Conservation (phyloP, 2,113 vertebrate genomes). For the Gavialis gangeticus region DNA sequence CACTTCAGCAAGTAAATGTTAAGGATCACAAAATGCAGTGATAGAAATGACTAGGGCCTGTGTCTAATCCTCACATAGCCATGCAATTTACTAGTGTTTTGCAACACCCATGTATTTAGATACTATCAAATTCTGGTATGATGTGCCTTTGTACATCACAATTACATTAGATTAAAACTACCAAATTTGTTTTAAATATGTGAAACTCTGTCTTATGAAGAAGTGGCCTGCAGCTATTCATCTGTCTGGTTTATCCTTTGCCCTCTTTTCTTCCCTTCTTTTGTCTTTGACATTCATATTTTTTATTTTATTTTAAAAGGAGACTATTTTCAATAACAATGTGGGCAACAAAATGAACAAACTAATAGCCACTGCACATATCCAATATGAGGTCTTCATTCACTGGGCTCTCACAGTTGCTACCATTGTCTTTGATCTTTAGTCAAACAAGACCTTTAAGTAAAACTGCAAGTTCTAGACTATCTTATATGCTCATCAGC, state of each 20-base stretch:
- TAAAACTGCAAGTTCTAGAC: neutral
- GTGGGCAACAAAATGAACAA: neutral
- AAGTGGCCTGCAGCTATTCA: too few species aligned
- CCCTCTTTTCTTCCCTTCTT: neutral
- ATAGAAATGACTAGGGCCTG: neutral
- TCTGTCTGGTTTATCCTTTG: neutral
- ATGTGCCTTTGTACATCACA: neutral
- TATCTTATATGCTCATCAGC: neutral
- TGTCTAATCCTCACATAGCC: neutral
- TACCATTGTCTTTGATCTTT: neutral
- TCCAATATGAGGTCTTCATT: neutral
- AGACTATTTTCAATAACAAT: neutral
- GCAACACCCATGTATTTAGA: fast-evolving
- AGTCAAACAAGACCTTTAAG: neutral
- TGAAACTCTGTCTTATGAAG: too few species aligned
- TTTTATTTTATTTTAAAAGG: neutral
- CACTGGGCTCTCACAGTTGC: neutral
- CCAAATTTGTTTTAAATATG: neutral
- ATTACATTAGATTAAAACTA: neutral
- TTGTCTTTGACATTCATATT: neutral
- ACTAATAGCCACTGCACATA: neutral
- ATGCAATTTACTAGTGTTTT: neutral
- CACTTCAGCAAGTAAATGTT: neutral
- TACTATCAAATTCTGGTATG: neutral
- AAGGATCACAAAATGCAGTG: neutral